These are phyloP conservation scores for Panagrolaimus sp. DNA, from an alignment of 1,140 invertebrate species.

Conservation along the genomic window DNA sequence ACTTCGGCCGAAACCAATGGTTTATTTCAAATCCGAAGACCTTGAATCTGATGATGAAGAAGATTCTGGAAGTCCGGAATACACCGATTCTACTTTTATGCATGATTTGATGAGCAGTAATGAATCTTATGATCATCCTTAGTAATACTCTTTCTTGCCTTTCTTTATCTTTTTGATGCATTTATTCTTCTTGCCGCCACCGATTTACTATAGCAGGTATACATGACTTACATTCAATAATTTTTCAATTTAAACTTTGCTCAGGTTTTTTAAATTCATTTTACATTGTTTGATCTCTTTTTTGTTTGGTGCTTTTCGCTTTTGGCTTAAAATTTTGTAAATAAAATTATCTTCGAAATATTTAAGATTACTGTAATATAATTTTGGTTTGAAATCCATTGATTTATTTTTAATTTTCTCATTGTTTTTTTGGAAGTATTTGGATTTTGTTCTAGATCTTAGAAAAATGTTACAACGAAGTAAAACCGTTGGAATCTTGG, in stretches of 20 bases:
- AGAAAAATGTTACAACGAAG: slow-evolving; percentile 39
- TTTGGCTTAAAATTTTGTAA: slow-evolving; percentile 5
- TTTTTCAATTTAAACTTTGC: too few relatives aligned
- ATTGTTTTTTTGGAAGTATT: too few relatives aligned
- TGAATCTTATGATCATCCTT: neutral
- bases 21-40: slow-evolving; percentile 7
- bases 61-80: too few relatives aligned
- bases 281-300: neutral
- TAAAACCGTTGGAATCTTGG: slow-evolving; percentile 68
- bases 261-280: neutral
- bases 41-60: too few relatives aligned
- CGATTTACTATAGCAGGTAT: neutral
- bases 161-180: neutral
- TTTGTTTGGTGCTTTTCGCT: slow-evolving; percentile 5
- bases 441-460: too few relatives aligned
- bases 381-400: too few relatives aligned
- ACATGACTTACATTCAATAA: too few relatives aligned
- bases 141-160: neutral
- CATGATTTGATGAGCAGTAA: too few relatives aligned
- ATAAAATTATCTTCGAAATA: too few relatives aligned
- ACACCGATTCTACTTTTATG: too few relatives aligned
- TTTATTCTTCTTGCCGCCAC: slow-evolving; percentile 10
- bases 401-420: too few relatives aligned
- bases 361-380: too few relatives aligned
- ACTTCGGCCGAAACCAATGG: neutral